Conservation (phyloP, 2,113 vertebrate species). For the Oxyura jamaicensis region DNA sequence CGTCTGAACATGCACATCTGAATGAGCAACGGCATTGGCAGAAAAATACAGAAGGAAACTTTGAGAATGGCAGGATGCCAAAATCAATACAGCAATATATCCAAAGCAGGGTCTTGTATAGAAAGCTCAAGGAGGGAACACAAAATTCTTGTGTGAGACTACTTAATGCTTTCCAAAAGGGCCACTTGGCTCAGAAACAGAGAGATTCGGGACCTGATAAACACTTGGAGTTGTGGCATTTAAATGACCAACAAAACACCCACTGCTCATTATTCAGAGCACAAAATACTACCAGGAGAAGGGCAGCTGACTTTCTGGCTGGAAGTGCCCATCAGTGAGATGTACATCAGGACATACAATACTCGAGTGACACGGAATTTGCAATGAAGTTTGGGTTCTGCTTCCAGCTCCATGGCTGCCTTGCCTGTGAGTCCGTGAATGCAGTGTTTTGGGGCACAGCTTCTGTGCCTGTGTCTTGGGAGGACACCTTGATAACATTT, state of each 20-base stretch:
- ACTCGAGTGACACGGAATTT: background rate
- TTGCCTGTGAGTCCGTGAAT: background rate
- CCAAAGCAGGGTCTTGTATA: background rate
- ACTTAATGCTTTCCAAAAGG: conserved; percentile 55
- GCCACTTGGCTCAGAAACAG: conserved; percentile 35
- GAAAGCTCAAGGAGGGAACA: background rate
- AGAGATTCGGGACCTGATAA: conserved; percentile 24
- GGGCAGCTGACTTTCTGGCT: conserved; percentile 36
- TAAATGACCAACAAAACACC: conserved; percentile 44
- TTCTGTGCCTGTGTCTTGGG: background rate
- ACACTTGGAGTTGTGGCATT: conserved; percentile 13
- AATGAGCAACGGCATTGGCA: background rate
- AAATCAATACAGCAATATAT: conserved; percentile 17
- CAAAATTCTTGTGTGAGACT: conserved; percentile 19
- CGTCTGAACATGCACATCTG: background rate
- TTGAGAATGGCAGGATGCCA: conserved; percentile 42
- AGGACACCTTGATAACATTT: background rate
- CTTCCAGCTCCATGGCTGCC: background rate
- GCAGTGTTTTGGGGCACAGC: background rate
- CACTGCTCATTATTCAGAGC: conserved; percentile 35
- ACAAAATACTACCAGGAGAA: background rate
- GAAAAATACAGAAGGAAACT: conserved; percentile 50
- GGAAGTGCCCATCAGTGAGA: conserved; percentile 18
- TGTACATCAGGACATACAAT: background rate
- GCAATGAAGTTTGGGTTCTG: background rate